These are phyloP conservation scores for Gallinago jamesoni DNA, from an alignment of 2,113 vertebrate genomes.

Conservation along the genomic window DNA sequence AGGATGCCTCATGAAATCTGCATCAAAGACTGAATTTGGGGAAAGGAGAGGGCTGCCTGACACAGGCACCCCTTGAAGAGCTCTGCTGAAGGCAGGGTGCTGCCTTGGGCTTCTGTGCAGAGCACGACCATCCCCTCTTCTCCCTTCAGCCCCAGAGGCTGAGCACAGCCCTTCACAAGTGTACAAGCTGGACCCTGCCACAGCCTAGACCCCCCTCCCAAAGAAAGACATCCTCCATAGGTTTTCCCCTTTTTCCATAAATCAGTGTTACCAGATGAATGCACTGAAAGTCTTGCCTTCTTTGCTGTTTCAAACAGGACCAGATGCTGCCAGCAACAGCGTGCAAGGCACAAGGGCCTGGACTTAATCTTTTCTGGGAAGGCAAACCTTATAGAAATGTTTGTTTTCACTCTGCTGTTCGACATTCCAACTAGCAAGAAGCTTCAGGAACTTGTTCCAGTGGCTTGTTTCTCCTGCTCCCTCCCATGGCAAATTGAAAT, in stretches of 20 bases:
- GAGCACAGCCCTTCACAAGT: background rate
- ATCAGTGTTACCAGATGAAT: background rate
- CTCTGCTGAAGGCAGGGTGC: background rate
- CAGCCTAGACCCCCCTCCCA: background rate
- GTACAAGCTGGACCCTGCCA: background rate
- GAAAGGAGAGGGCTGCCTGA: background rate
- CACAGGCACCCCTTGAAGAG: background rate
- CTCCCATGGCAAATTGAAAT: constrained; percentile 61
- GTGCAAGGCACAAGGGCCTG: background rate
- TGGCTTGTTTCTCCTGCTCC: constrained; percentile 56
- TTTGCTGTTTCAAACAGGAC: background rate
- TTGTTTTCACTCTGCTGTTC: constrained; percentile 50
- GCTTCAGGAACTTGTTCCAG: constrained; percentile 42
- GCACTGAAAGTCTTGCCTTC: background rate
- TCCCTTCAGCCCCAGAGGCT: background rate
- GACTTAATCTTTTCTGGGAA: constrained; percentile 25
- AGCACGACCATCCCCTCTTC: background rate
- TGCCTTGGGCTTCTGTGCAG: background rate
- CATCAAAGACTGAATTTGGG: background rate
- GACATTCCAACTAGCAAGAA: constrained; percentile 39
- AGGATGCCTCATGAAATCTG: background rate
- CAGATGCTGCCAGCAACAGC: background rate
- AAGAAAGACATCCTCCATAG: background rate
- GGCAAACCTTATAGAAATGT: constrained; percentile 34
- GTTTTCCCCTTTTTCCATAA: background rate